A percentile compares a stretch with the other conserved stretches of the same genome.
phyloP scores from a whole-genome alignment of 1,140 invertebrate species.

The Leguminivora glycinivorella region DNA sequence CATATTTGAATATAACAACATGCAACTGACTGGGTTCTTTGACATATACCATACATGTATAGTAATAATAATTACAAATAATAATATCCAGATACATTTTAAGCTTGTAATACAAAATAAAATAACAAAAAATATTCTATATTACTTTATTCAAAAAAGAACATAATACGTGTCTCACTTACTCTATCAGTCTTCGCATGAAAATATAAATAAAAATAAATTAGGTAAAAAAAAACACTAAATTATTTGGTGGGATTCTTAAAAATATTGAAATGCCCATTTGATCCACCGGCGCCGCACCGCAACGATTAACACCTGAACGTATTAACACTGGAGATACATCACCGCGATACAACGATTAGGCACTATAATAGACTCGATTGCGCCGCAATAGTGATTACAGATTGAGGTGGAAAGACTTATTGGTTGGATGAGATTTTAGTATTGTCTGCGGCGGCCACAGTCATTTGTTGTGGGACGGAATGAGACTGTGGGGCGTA shows the following conservation, averaged over 20 bases:
- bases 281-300: background rate
- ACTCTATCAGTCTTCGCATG: conserved; percentile 64
- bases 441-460: conserved; percentile 37
- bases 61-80: too few relatives aligned
- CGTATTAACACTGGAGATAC: background rate
- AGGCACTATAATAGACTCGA: background rate
- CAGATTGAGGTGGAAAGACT: conserved; percentile 4
- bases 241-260: conserved; percentile 40
- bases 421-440: conserved; percentile 52
- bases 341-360: background rate
- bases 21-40: too few relatives aligned
- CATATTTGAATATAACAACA: too few relatives aligned
- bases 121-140: background rate
- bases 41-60: background rate
- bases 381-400: background rate
- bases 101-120: background rate
- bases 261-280: conserved; percentile 1
- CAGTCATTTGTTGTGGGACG: conserved; percentile 53
- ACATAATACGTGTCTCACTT: conserved; percentile 43
- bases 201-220: conserved; percentile 43
- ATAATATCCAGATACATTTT: too few relatives aligned
- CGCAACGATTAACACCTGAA: background rate
- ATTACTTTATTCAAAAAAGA: conserved; percentile 24
- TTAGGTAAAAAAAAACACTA: conserved; percentile 38
- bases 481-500: conserved; percentile 54